Conservation (phyloP, 2,797 vertebrate genomes). For the Siniperca scherzeri region DNA sequence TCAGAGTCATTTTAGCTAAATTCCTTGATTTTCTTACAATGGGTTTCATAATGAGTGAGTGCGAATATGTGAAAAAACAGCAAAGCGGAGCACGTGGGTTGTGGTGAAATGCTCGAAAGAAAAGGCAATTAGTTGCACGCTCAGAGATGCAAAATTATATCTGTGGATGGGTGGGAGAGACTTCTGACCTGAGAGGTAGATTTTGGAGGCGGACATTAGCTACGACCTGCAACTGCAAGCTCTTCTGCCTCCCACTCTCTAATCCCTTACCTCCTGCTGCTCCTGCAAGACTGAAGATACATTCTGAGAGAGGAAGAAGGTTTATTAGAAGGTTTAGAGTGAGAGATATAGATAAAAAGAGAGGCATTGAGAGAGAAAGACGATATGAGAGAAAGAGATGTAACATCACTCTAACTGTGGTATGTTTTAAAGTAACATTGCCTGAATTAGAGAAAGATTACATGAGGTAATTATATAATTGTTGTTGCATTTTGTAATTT, state of each 20-base stretch:
- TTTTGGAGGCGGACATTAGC: conserved; percentile 51
- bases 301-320: background rate
- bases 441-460: conserved; percentile 21
- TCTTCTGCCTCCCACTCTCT: conserved; percentile 62
- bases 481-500: background rate
- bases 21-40: background rate
- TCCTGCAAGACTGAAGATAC: conserved; percentile 3
- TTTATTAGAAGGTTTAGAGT: background rate
- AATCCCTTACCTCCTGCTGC: conserved; percentile 40
- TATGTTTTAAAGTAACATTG: background rate
- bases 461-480: conserved; percentile 43
- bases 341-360: background rate
- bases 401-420: background rate
- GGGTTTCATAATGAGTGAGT: background rate
- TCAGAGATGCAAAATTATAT: conserved; percentile 17
- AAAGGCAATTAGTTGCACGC: conserved; percentile 33
- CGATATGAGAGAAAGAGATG: background rate
- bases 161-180: conserved; percentile 17
- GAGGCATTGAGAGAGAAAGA: too few relatives aligned
- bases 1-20: background rate
- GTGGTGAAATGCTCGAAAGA: conserved; percentile 10
- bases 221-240: conserved; percentile 18
- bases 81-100: background rate
- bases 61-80: background rate
- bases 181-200: conserved; percentile 46